phyloP scores from a whole-genome alignment of 2,113 vertebrate genomes.

The Onychorhynchus coronatus region DNA sequence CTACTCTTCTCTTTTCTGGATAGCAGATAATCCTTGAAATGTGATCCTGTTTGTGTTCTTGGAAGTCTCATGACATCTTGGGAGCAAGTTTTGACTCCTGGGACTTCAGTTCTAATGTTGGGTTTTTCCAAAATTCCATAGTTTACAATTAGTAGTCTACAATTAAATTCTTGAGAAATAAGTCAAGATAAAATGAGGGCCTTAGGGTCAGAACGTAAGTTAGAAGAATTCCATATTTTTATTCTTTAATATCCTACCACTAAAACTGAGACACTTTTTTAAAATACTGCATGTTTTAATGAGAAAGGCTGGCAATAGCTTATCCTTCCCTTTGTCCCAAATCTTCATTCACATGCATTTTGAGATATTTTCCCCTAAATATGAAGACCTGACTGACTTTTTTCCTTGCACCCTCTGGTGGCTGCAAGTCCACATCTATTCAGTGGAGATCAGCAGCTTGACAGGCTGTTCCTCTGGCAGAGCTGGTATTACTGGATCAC shows the following conservation, averaged over 20 bases:
- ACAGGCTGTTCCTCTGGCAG: background rate
- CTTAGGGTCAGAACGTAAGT: background rate
- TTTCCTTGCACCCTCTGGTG: background rate
- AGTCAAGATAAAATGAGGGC: background rate
- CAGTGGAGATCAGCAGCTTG: background rate
- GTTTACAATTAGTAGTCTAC: background rate
- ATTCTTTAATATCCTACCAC: background rate
- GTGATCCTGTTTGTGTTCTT: background rate
- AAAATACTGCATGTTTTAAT: background rate
- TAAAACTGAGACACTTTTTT: background rate
- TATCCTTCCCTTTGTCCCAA: background rate
- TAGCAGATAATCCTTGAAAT: background rate
- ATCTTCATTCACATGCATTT: background rate
- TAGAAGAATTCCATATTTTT: background rate
- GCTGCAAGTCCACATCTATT: background rate
- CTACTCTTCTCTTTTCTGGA: background rate
- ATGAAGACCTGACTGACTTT: background rate
- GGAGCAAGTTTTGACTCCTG: background rate
- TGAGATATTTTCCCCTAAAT: background rate
- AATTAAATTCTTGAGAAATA: background rate
- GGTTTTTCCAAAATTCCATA: background rate
- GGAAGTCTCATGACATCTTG: background rate
- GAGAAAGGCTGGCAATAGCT: background rate
- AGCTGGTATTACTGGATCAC: background rate
- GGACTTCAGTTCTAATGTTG: background rate